Percentiles rank a stretch among this genome's conserved stretches.
phyloP scores from a whole-genome alignment of 1,140 invertebrate species.

The Drosophila eugracilis region DNA sequence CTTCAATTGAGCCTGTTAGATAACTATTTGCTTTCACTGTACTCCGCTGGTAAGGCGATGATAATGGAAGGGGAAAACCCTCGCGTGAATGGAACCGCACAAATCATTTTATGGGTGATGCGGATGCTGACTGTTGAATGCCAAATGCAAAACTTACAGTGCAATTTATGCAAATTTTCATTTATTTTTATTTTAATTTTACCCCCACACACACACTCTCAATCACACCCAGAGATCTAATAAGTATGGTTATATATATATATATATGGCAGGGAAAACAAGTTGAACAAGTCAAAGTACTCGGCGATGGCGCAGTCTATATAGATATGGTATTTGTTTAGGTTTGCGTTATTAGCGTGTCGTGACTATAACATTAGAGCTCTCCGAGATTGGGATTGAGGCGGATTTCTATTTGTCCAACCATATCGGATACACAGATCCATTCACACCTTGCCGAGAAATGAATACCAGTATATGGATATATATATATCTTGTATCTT shows the following conservation, averaged over 20 bases:
- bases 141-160: slow-evolving; percentile 57
- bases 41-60: neutral
- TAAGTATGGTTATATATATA: slow-evolving; percentile 16
- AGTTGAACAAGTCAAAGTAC: slow-evolving; percentile 47
- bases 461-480: neutral
- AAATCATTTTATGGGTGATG: slow-evolving; percentile 61
- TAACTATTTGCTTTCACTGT: slow-evolving; percentile 50
- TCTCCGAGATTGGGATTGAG: slow-evolving; percentile 39
- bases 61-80: slow-evolving; percentile 15
- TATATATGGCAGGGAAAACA: slow-evolving; percentile 23
- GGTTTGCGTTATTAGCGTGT: slow-evolving; percentile 67
- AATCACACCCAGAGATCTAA: slow-evolving; percentile 20
- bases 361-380: slow-evolving; percentile 70
- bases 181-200: slow-evolving; percentile 45
- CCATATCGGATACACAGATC: slow-evolving; percentile 70
- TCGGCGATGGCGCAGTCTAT: slow-evolving; percentile 1
- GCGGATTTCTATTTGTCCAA: slow-evolving; percentile 68
- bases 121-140: slow-evolving; percentile 66
- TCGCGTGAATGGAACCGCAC: slow-evolving; percentile 13
- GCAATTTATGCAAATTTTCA: slow-evolving; percentile 71
- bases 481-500: slow-evolving; percentile 27
- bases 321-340: slow-evolving; percentile 56
- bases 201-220: slow-evolving; percentile 27
- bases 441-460: slow-evolving; percentile 73
- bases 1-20: slow-evolving; percentile 18